Base-by-base conservation (phyloP, 2,113 vertebrate genomes). In the Dascyllus trimaculatus region DNA sequence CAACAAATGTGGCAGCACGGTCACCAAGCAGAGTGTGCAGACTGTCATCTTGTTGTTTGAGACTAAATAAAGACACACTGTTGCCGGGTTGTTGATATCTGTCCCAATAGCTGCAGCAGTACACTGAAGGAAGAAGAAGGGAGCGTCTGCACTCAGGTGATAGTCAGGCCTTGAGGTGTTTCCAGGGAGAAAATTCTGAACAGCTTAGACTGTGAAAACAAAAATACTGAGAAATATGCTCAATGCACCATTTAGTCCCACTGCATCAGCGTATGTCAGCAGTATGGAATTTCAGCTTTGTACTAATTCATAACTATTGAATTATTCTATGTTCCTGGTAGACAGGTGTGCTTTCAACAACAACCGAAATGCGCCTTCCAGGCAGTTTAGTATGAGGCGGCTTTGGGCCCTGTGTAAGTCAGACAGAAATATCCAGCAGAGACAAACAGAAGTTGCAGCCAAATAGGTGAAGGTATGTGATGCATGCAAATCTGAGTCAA, bases 51-150 rank as follows among this genome's bases (percentile, higher is more conserved):
- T 61, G 21, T 56, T 72, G 46, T 66, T 17, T 54, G 63, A 74
- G 70, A 78, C 79, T 85, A 84, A 86, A 86, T 78, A 76, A 87
- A 90, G 81, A 80, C 60, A 74, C 60, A 75, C 60, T 88, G 88
- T 88, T 87, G 85, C 82, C 78, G 64, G 79, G 75, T 75, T 80
- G 74, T 73, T 75, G 74, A 80, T 48, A 80, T 79, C 72, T 67
- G 75, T 82, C 45, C 67, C 60, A 71, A 84, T 70, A 81, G 75
- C 45, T 66, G 75, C 71, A 56, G 56, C 14, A 60, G 1, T 6
- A 46, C 17, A 56, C 21, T 46, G 22, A 81, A 60, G 29, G 58
- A 69, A 74, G 19, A 40, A 43, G 51, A 49, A 70, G 57, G 49
- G n/a, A 58, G 58, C 58, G 46, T 60, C 62, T 78, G 71, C 43